These are phyloP conservation scores for Todus mexicanus DNA, from an alignment of 2,797 vertebrate genomes.

Conservation along the genomic window DNA sequence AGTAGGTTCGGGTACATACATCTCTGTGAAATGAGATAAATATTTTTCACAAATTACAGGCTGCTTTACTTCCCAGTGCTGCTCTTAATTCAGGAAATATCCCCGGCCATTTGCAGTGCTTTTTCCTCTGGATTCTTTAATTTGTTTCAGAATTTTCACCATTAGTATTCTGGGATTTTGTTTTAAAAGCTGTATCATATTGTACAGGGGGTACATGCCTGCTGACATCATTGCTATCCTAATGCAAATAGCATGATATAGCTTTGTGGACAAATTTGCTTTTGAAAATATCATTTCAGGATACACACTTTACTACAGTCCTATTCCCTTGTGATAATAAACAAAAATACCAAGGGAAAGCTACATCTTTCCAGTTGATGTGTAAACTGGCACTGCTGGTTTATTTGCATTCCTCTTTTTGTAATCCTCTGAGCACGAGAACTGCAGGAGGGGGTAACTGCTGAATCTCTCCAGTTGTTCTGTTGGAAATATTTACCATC, in stretches of 20 bases:
- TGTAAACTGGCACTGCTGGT: not conserved
- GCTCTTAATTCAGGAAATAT: not conserved
- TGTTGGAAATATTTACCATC: not conserved
- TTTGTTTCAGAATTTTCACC: not conserved
- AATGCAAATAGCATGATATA: not conserved
- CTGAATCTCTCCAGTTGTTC: not conserved
- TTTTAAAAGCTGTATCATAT: not conserved
- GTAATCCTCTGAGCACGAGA: not conserved
- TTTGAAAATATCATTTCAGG: not conserved
- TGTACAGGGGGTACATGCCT: not conserved
- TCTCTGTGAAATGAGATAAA: conserved; percentile 73
- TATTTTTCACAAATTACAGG: not conserved
- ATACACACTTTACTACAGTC: not conserved
- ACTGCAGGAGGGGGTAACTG: not conserved
- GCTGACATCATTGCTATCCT: not conserved
- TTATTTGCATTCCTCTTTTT: not conserved
- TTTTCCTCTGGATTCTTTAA: not conserved
- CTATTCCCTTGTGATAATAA: not conserved
- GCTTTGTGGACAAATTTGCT: not conserved
- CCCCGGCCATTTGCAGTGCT: not conserved
- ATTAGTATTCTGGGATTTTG: not conserved
- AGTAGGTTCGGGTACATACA: conserved; percentile 82
- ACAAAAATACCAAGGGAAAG: not conserved
- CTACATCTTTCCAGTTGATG: not conserved
- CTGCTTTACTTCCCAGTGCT: not conserved